Conservation (phyloP, 2,888 invertebrate species). For the Auanema sp. region DNA sequence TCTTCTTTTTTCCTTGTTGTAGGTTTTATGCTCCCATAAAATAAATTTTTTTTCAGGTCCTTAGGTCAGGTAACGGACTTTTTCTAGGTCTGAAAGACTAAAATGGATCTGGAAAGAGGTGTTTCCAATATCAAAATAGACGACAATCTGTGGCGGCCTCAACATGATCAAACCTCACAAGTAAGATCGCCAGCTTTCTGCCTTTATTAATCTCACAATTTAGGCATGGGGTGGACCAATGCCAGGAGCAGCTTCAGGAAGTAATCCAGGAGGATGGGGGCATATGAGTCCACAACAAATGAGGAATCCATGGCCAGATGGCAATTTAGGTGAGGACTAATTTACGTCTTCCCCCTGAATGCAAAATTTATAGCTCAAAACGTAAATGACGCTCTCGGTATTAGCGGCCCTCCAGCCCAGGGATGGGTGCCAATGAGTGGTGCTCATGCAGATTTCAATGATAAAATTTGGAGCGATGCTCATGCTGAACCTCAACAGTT, state of each 20-base stretch:
- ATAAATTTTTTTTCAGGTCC: not conserved
- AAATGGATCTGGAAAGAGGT: constrained; percentile 43
- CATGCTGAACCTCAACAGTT: constrained; percentile 15
- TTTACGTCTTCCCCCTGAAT: not conserved
- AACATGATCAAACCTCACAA: constrained; percentile 34
- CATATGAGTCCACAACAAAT: constrained; percentile 26
- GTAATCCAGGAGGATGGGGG: constrained; percentile 19
- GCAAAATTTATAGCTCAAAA: constrained; percentile 17
- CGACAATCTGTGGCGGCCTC: constrained; percentile 38
- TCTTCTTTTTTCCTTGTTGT: too few relatives aligned
- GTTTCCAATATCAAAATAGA: constrained; percentile 40
- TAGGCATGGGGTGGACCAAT: constrained; percentile 36
- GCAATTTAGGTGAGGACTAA: constrained; percentile 13
- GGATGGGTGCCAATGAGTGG: constrained; percentile 22
- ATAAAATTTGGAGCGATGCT: constrained; percentile 23
- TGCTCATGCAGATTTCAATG: constrained; percentile 15
- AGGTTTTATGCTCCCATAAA: too few relatives aligned
- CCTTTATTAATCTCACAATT: not conserved
- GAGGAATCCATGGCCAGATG: constrained; percentile 21
- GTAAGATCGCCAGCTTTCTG: constrained; percentile 1
- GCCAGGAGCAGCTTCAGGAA: constrained; percentile 19
- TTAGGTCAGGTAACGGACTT: constrained; percentile 2
- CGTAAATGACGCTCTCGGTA: constrained; percentile 23
- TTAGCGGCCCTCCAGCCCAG: constrained; percentile 10
- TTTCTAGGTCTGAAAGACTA: constrained; percentile 16